Evolutionary conservation across 1,140 invertebrate genomes (phyloP).

Genomic region (Portunus trituberculatus): DNA sequence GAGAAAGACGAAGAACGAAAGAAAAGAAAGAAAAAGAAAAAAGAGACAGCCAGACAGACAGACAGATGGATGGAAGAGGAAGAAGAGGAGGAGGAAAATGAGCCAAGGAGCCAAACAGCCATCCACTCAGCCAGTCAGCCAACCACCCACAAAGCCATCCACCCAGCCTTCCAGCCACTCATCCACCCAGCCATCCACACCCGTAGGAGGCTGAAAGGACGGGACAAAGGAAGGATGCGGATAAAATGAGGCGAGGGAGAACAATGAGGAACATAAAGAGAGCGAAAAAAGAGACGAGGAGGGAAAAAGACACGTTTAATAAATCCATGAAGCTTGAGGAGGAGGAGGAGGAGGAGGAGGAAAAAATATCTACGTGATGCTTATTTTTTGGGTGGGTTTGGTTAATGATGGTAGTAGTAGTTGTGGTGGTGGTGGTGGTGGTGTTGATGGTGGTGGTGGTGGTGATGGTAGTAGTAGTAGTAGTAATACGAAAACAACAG

Average conservation of each 20-base stretch:
- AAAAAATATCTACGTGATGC: no score
- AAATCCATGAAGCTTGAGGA: no score
- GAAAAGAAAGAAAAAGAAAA: not conserved
- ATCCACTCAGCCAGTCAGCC: not conserved
- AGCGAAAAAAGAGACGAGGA: no score
- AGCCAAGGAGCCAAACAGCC: not conserved
- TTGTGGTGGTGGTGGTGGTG: no score
- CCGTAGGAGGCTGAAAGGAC: not conserved
- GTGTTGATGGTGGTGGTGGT: no score
- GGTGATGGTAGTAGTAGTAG: no score
- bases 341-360: no score
- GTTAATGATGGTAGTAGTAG: no score
- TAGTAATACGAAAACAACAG: not conserved
- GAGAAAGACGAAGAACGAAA: not conserved
- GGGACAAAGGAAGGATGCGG: not conserved
- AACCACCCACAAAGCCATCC: not conserved
- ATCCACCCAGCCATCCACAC: not conserved
- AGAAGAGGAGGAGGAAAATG: not conserved
- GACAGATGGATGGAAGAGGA: not conserved
- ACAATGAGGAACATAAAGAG: no score
- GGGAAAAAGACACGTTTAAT: no score
- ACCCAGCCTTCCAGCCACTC: not conserved
- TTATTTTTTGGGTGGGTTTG: no score
- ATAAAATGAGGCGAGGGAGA: no score
- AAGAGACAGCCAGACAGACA: not conserved